Conservation (phyloP, 2,888 invertebrate genomes). For the Drosophila phalerata region DNA sequence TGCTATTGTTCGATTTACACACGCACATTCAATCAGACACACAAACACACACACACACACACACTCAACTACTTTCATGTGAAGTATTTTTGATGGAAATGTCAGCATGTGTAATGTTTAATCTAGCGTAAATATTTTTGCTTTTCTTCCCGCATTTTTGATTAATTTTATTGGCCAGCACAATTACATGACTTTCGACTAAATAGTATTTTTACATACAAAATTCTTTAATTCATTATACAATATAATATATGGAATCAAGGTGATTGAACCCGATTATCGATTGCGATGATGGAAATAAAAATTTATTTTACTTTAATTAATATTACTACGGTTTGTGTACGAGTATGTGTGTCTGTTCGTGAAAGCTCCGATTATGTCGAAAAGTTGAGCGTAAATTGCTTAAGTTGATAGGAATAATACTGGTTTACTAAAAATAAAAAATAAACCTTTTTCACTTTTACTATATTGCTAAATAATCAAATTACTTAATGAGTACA, state of each 20-base stretch:
- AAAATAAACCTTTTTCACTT: too few species aligned
- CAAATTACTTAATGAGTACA: conserved; percentile 2
- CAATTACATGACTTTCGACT: conserved; percentile 61
- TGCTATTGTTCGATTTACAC: conserved; percentile 70
- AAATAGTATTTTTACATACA: conserved; percentile 50
- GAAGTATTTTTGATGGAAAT: conserved; percentile 34
- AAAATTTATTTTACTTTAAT: too few species aligned
- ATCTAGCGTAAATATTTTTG: conserved; percentile 67
- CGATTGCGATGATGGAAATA: too few species aligned
- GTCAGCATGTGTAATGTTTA: conserved; percentile 64
- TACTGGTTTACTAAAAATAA: too few species aligned
- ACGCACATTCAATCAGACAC: conserved; percentile 5
- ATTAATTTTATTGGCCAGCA: conserved; percentile 67
- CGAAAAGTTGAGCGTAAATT: too few species aligned
- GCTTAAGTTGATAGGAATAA: too few species aligned
- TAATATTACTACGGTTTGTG: background rate
- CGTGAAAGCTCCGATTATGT: background rate
- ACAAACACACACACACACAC: background rate
- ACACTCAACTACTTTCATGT: conserved; percentile 3
- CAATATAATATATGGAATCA: too few species aligned
- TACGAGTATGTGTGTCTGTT: too few species aligned
- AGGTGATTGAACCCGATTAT: too few species aligned
- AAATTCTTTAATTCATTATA: too few species aligned
- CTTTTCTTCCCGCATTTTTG: conserved; percentile 53
- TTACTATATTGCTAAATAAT: background rate